These are phyloP conservation scores for Cossypha dichroa DNA, from an alignment of 2,797 vertebrate genomes.

Conservation along the genomic window DNA sequence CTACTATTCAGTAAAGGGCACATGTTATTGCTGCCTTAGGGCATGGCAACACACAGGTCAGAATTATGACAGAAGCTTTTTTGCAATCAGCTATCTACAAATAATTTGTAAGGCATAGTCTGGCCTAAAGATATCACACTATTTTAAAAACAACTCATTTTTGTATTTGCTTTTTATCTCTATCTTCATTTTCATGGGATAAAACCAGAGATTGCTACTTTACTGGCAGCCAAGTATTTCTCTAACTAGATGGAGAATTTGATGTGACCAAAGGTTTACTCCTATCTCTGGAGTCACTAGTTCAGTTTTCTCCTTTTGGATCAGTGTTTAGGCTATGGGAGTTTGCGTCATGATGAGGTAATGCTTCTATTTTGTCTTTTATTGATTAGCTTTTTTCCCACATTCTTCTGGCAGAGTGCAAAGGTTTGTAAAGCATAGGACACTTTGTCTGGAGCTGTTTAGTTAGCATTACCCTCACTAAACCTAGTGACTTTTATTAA, in stretches of 20 bases:
- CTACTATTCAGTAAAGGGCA: neutral
- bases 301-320: slow-evolving; percentile 16
- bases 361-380: slow-evolving; percentile 66
- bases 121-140: neutral
- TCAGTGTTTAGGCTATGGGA: slow-evolving; percentile 57
- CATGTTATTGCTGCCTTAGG: neutral
- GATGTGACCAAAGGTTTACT: neutral
- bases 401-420: slow-evolving; percentile 46
- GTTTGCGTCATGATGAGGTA: slow-evolving; percentile 45
- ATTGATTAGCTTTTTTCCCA: slow-evolving; percentile 62
- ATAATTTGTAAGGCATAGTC: neutral
- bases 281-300: slow-evolving; percentile 4
- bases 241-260: neutral
- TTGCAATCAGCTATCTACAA: neutral
- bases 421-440: slow-evolving; percentile 47
- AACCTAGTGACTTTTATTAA: slow-evolving; percentile 50
- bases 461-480: slow-evolving; percentile 37
- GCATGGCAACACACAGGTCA: neutral
- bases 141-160: slow-evolving; percentile 6
- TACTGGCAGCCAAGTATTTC: neutral
- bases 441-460: slow-evolving; percentile 34
- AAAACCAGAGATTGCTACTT: slow-evolving; percentile 7
- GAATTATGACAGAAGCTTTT: neutral
- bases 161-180: slow-evolving; percentile 9
- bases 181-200: neutral